phyloP scores from a whole-genome alignment of 2,888 invertebrate genomes.

The Synergus umbraculus region DNA sequence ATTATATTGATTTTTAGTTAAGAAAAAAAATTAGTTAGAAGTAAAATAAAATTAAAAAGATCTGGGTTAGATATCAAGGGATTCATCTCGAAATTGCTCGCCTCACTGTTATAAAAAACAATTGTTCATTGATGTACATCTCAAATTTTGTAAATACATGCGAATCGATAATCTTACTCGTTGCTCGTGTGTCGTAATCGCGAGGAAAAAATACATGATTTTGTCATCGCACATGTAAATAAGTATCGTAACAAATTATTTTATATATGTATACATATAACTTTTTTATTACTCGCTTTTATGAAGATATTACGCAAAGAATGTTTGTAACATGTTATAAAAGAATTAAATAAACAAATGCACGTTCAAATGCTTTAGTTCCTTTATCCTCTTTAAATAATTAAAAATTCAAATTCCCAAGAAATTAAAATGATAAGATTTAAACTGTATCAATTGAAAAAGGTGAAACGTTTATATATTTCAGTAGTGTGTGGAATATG shows the following conservation, averaged over 20 bases:
- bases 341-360: constrained; percentile 63
- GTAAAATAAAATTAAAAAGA: background rate
- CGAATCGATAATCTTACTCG: constrained; percentile 26
- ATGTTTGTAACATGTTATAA: constrained; percentile 70
- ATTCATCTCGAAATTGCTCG: background rate
- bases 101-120: constrained; percentile 13
- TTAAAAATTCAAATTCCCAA: background rate
- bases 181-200: constrained; percentile 16
- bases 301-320: constrained; percentile 60
- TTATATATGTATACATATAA: constrained; percentile 64
- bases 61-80: constrained; percentile 18
- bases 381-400: background rate
- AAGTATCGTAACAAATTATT: constrained; percentile 65
- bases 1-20: background rate
- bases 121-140: constrained; percentile 37
- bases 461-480: no score
- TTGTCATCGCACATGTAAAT: constrained; percentile 52
- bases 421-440: no score
- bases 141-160: constrained; percentile 22
- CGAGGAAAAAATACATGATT: constrained; percentile 42
- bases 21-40: background rate
- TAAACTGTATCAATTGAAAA: no score
- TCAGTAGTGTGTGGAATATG: background rate
- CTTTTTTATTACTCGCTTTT: constrained; percentile 66
- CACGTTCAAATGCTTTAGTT: constrained; percentile 43